Percentiles rank a stretch among this genome's conserved stretches.
These are phyloP conservation scores for Cercopithecus petaurista DNA, from an alignment of 2,797 vertebrate species.

Conservation along the genomic window DNA sequence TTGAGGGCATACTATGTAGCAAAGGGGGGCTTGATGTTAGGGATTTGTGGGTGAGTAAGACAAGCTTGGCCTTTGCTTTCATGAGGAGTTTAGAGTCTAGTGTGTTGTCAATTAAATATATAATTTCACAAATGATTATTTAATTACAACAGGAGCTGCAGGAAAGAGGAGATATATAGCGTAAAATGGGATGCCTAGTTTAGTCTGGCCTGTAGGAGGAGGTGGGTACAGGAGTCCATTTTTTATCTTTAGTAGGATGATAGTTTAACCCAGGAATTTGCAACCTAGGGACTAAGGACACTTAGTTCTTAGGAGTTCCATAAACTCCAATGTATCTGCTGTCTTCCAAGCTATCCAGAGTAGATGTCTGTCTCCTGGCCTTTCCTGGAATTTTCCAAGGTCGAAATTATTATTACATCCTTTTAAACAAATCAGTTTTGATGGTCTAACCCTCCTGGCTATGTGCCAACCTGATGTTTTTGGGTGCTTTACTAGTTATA, in stretches of 20 bases:
- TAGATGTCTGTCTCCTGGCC: background rate
- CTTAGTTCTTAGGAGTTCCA: background rate
- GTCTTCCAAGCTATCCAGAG: background rate
- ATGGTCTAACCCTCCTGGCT: background rate
- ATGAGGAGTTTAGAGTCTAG: background rate
- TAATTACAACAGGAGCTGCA: background rate
- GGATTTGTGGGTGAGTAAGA: background rate
- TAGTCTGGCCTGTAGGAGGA: too few relatives aligned
- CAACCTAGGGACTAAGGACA: background rate
- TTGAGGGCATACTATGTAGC: background rate
- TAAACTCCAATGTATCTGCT: accelerated
- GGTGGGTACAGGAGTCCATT: background rate
- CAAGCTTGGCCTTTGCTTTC: background rate
- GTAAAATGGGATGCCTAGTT: background rate
- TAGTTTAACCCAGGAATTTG: background rate
- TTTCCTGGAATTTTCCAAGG: background rate
- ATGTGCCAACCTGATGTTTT: background rate
- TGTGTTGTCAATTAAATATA: background rate
- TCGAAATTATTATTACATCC: too few relatives aligned
- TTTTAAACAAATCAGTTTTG: background rate
- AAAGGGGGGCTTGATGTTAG: background rate
- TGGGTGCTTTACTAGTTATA: background rate
- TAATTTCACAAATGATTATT: background rate
- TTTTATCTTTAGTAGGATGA: background rate
- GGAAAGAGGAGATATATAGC: background rate